Evolutionary conservation across 2,888 invertebrate genomes (phyloP), one percentile per base, ranked within the genome.

Genomic region (Sericinus montela): DNA sequence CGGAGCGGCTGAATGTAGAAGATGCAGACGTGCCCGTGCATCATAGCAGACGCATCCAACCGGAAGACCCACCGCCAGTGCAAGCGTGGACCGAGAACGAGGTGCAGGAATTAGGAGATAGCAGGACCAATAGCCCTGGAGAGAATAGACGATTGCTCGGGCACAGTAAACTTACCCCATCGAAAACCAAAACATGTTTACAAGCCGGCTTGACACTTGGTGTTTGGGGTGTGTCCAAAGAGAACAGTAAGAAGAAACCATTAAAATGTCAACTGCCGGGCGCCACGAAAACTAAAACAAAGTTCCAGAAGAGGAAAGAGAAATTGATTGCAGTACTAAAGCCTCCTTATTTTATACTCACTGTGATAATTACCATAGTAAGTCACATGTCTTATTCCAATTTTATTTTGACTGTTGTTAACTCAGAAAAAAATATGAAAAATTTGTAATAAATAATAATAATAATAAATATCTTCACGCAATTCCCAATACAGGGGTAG

Each of bases 281-380:
- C 67, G 45, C 46, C 35, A 63, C 62, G 36, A 45, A 52, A n/a
- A 57, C 58, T 11, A 80, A 83, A 52, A 71, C 73, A 7, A 78
- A 73, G 45, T 77, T 75, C 47, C 78, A 81, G 56, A 80, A 74
- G 53, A 65, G 76, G 37, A 81, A 70, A 54, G 78, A 80, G 52
- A 80, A 78, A 51, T 51, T 85, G 3, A 55, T 80, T 32, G 71
- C 73, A n/a, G 59, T 73, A 32, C 54, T 86, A 34, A 75, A 65
- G 48, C 85, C 84, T 1, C 87, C 87, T 0, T 85, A 82, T 60
- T 85, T 86, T 57, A 80, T 83, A 29, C 60, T 83, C n/a, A 69
- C 75, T 45, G 75, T 85, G 73, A 78, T 85, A 9, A 59, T 76
- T 32, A 45, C 80, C n/a, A 77, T 80, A 40, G 86, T 86, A 60